Evolutionary conservation across 2,113 vertebrate species (phyloP), one percentile per base, ranked within the genome.

Genomic region (Opisthocomus hoazin): DNA sequence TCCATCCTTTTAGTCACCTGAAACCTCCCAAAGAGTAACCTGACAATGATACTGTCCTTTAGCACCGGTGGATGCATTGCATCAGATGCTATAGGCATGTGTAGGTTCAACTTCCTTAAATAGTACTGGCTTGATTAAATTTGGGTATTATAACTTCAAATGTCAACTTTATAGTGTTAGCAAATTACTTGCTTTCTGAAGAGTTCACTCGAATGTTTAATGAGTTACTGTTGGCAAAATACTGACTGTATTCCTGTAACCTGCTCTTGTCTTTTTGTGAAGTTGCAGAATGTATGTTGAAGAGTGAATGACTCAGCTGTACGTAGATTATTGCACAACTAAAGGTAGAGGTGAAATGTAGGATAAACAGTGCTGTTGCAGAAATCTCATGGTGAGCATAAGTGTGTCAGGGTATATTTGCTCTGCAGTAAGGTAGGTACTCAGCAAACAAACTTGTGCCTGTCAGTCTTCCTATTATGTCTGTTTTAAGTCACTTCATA

Each of bases 371-470:
- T 8, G 5, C 21, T 30, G 7, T 10, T 66, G 58, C 48, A 76
- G 56, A 8, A 57, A 21, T 32, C 58, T 43, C 4, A 0, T 32
- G 37, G 64, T 45, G 53, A 64, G 37, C 16, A 2, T n/a, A 8
- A 71, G 32, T 27, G 61, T 90, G 71, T 14, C 43, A 21, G 85
- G 88, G 76, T 70, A 9, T 54, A 2, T 48, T 71, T 81, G 94
- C 39, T 26, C 51, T 39, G 65, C 58, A 41, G 70, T 21, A 16
- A 68, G 82, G 41, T 10, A 0, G 82, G 60, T 60, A 20, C 70
- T 54, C 77, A 6, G 34, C n/a, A 56, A n/a, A 15, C 76, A 75
- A 96, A 93, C 94, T 93, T 96, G 95, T 96, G 94, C 95, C 89
- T 94, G 95, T 97, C 96, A 96, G 56, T 97, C 96, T 87, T 39